A percentile compares a stretch with the other conserved stretches of the same genome.
Evolutionary conservation across 2,888 invertebrate species (phyloP).

Genomic region (Anodontia alba): DNA sequence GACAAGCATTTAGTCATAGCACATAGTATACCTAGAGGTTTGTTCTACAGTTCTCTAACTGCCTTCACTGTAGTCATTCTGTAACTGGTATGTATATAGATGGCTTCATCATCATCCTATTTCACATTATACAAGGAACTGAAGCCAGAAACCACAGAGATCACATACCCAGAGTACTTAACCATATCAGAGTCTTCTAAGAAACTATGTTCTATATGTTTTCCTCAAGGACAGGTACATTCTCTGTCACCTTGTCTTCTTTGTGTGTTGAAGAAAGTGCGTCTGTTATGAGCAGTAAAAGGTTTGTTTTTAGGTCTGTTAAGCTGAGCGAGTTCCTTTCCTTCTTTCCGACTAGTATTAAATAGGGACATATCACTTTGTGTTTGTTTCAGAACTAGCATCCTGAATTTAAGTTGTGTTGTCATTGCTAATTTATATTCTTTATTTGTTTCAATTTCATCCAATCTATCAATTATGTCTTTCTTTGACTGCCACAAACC

Average conservation of each 20-base stretch:
- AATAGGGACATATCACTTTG: neutral
- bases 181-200: neutral
- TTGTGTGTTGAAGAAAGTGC: too few species aligned
- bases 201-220: constrained; percentile 26
- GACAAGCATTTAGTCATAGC: too few species aligned
- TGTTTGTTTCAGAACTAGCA: neutral
- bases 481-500: constrained; percentile 42
- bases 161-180: neutral
- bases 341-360: neutral
- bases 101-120: constrained; percentile 30
- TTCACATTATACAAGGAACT: constrained; percentile 32
- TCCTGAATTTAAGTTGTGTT: neutral
- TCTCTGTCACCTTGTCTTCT: too few species aligned
- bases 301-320: too few species aligned
- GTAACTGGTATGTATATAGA: constrained; percentile 27
- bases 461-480: constrained; percentile 13
- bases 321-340: neutral
- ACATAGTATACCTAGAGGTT: neutral
- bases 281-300: too few species aligned
- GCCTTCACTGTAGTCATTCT: neutral
- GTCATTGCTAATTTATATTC: neutral
- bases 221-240: constrained; percentile 18
- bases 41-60: neutral
- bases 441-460: neutral
- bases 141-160: constrained; percentile 33